A percentile compares a stretch with the other conserved stretches of the same genome.
These are phyloP conservation scores for Grammatotria lemairii DNA, from an alignment of 2,113 vertebrate species.

Conservation along the genomic window DNA sequence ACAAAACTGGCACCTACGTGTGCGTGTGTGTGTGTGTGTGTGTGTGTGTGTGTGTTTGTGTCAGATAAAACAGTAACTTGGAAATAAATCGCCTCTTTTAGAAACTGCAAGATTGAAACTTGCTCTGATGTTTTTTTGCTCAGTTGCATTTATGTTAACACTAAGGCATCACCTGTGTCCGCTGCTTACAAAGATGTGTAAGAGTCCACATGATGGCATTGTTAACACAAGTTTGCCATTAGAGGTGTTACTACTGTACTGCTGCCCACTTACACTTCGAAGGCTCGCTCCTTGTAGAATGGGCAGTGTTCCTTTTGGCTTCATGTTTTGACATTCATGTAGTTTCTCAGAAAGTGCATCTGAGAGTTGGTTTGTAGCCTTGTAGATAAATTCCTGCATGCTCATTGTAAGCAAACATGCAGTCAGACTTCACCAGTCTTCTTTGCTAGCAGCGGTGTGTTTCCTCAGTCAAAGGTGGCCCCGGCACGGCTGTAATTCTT, in stretches of 20 bases:
- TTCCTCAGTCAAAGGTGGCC: neutral
- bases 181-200: neutral
- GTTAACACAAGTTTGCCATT: slow-evolving; percentile 32
- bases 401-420: neutral
- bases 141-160: neutral
- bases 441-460: slow-evolving; percentile 13
- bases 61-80: neutral
- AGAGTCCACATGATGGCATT: slow-evolving; percentile 61
- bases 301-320: neutral
- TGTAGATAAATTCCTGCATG: neutral
- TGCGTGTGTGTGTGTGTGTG: no score
- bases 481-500: neutral
- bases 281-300: neutral
- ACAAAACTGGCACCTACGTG: neutral
- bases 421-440: slow-evolving; percentile 14
- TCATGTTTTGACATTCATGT: neutral
- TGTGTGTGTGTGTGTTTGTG: neutral
- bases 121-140: neutral
- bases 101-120: neutral
- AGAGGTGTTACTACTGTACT: neutral
- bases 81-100: neutral
- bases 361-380: neutral
- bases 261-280: neutral
- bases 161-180: neutral
- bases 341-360: neutral